Base-by-base conservation (phyloP, 2,797 vertebrate species). In the Pangasius mekongensis region DNA sequence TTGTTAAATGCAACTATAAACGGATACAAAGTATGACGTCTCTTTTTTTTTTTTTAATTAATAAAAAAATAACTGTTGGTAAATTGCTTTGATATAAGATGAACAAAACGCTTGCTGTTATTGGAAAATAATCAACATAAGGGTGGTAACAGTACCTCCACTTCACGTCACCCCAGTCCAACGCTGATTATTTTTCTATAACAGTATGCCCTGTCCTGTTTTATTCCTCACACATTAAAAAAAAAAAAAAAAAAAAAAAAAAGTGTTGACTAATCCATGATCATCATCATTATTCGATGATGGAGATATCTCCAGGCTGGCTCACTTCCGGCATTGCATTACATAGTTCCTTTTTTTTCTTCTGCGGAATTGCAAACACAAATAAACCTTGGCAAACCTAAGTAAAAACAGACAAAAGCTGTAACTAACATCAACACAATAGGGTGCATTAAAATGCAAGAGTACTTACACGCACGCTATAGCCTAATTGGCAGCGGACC, bases 331-430 rank as follows among this genome's bases (percentile, higher is more conserved):
- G 58, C 33, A 39, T 24, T 60, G 30, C 74, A 39, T 58, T 80
- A 56, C 7, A 80, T 7, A 36, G 30, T 58, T 11, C 5, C 33
- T 36, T 74, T 52, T 52, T 54, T 78, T 58, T 84, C 77, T 76
- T 58, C 43, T 60, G 62, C 5, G 52, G 43, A 36, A 87, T 56
- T 87, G 87, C 30, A 91, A 89, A 87, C 69, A 30, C 77, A 58
- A 69, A 10, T 77, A 52, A 49, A 39, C 52, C 22, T n/a, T 64
- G 64, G 33, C 60, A 86, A 78, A 58, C 30, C 11, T 30, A 24
- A 11, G 30, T n/a, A 8, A 39, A 87, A 56, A 83, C 22, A 69
- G 47, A 39, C 87, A 87, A 91, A 88, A 43, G 62, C 69, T 89
- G 67, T 88, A 24, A 47, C 36, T 76, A 80, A 87, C 86, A 88